phyloP scores from a whole-genome alignment of 2,888 invertebrate species.

The Petrolisthes cinctipes region DNA sequence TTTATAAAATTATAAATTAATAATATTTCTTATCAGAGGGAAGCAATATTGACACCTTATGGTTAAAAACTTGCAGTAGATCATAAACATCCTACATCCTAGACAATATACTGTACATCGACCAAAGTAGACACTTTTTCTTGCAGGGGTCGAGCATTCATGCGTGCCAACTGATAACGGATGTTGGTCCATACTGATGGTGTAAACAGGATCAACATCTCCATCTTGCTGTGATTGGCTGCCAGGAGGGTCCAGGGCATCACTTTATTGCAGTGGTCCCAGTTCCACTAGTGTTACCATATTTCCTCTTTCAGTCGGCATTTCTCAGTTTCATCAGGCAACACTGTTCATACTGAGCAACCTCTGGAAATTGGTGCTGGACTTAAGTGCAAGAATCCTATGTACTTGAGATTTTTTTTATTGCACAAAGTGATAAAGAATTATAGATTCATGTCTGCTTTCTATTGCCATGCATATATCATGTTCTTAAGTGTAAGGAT shows the following conservation, averaged over 20 bases:
- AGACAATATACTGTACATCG: background rate
- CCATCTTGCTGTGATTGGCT: constrained; percentile 60
- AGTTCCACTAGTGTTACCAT: constrained; percentile 44
- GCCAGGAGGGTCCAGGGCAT: constrained; percentile 51
- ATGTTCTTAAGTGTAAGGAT: constrained; percentile 30
- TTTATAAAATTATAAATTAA: no score
- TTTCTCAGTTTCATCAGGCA: constrained; percentile 24
- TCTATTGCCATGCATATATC: constrained; percentile 40
- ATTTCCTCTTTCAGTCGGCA: constrained; percentile 1
- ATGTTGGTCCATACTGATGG: constrained; percentile 43
- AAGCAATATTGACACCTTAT: no score
- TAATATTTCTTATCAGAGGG: no score
- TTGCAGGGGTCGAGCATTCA: constrained; percentile 49
- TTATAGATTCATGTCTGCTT: constrained; percentile 37
- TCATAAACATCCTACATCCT: no score
- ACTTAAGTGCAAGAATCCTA: constrained; percentile 29
- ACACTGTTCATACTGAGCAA: constrained; percentile 31
- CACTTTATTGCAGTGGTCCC: constrained; percentile 49
- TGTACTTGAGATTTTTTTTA: constrained; percentile 45
- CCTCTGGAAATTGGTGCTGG: constrained; percentile 42
- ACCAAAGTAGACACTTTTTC: background rate
- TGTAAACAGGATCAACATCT: constrained; percentile 47
- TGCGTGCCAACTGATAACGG: constrained; percentile 57
- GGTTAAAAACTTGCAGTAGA: no score
- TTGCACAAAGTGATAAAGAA: constrained; percentile 46